Evolutionary conservation across 2,888 invertebrate species (phyloP), one percentile per base, ranked within the genome.

Genomic region (Trissolcus brochymenae): DNA sequence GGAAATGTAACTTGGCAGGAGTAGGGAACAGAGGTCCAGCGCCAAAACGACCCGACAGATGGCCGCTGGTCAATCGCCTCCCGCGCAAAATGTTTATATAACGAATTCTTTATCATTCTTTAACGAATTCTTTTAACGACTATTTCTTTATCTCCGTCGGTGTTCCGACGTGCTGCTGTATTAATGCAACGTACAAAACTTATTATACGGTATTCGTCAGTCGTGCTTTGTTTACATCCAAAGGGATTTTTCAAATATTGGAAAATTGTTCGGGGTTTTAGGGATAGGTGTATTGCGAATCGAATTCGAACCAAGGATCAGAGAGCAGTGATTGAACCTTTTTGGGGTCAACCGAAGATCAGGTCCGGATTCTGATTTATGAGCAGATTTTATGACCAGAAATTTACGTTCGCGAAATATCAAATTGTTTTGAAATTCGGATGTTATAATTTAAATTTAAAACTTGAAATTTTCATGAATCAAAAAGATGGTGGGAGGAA

Each of bases 31-130:
- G 54, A 60, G 55, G 73, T 81, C 81, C 85, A 85, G 85, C 84
- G 81, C 85, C 78, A 80, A 81, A 80, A 81, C 80, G 80, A 82
- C 61, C 84, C 88, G 84, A 85, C 87, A 88, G 88, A 88, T 87
- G 88, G 88, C 87, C 84, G 76, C 82, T 87, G 85, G 85, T 85
- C 86, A 84, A 81, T 80, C 65, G 73, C 62, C 21, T 73, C 68
- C 75, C 78, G 67, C 67, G 60, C 21, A 66, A 61, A 67, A 74
- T 74, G 61, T 67, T 67, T 67, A 67, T 62, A 57, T 46, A 16
- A 46, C 14, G 46, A 46, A 46, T 46, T 46, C 16, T n/a, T n/a
- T n/a, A n/a, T n/a, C n/a, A n/a, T n/a, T n/a, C n/a, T n/a, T n/a
- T n/a, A n/a, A n/a, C n/a, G n/a, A n/a, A n/a, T n/a, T n/a, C n/a